A percentile compares a stretch with the other conserved stretches of the same genome.
Evolutionary conservation across 2,797 vertebrate genomes (phyloP).

Genomic region (Okamejei kenojei): DNA sequence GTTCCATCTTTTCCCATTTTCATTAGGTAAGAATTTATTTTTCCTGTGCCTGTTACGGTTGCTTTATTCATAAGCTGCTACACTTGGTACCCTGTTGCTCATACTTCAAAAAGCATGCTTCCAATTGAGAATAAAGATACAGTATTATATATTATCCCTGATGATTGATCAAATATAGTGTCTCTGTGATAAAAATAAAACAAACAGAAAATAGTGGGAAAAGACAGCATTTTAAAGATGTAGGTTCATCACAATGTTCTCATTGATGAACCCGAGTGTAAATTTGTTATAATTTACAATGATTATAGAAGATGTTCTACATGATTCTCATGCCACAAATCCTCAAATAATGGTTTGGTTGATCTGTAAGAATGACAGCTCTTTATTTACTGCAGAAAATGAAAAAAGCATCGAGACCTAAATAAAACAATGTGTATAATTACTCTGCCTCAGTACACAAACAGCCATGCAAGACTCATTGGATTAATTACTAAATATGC

Average conservation of each 20-base stretch:
- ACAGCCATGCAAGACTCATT: neutral
- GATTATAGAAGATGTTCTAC: neutral
- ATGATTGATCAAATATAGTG: neutral
- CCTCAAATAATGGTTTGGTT: neutral
- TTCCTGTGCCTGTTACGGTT: neutral
- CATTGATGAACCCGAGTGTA: neutral
- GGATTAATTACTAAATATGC: constrained; percentile 1
- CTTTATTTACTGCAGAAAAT: neutral
- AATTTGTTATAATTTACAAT: neutral
- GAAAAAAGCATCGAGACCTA: neutral
- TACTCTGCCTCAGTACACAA: neutral
- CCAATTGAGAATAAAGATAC: neutral
- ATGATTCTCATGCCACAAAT: neutral
- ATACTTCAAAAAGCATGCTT: neutral
- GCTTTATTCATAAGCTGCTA: neutral
- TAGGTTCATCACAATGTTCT: neutral
- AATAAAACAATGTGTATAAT: neutral
- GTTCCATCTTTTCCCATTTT: neutral
- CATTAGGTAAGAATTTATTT: neutral
- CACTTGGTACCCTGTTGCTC: neutral
- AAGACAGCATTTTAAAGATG: neutral
- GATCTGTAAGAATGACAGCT: no score
- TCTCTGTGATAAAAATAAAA: neutral
- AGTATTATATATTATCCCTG: neutral
- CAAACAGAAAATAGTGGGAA: neutral